These are phyloP conservation scores for Phrixothrix hirtus DNA, from an alignment of 2,888 invertebrate species.

Conservation along the genomic window DNA sequence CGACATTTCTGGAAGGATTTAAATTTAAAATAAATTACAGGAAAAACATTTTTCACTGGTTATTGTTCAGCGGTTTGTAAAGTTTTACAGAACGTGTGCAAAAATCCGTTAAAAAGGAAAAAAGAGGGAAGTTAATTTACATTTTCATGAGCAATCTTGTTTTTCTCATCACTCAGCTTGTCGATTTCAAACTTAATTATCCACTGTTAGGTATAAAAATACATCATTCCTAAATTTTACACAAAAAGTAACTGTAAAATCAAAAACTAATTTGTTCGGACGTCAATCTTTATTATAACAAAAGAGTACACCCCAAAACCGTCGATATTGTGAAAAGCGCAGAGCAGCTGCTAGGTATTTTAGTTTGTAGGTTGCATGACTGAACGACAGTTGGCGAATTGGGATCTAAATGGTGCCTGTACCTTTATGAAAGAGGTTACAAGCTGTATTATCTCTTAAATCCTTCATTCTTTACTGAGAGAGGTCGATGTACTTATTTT, in stretches of 20 bases:
- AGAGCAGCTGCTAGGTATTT: slow-evolving; percentile 27
- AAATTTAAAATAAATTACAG: neutral
- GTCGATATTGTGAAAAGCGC: slow-evolving; percentile 22
- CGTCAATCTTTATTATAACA: slow-evolving; percentile 21
- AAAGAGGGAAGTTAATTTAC: neutral
- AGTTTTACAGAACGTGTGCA: neutral
- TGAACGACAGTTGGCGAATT: slow-evolving; percentile 33
- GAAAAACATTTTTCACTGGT: neutral
- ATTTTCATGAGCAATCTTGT: neutral
- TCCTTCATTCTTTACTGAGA: slow-evolving; percentile 26
- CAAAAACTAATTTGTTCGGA: slow-evolving; percentile 23
- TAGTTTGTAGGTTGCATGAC: slow-evolving; percentile 32
- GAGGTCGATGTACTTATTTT: slow-evolving; percentile 27
- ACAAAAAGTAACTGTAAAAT: slow-evolving; percentile 18
- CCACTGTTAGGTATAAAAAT: neutral
- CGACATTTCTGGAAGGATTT: neutral
- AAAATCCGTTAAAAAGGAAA: neutral
- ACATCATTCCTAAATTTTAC: neutral
- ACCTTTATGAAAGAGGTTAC: slow-evolving; percentile 26
- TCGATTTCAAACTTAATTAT: neutral
- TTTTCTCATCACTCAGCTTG: neutral
- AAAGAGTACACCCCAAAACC: slow-evolving; percentile 12
- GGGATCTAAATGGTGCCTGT: slow-evolving; percentile 21
- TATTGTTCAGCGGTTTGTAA: neutral
- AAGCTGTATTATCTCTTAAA: slow-evolving; percentile 27